Evolutionary conservation across 2,888 invertebrate species (phyloP), one percentile per base, ranked within the genome.

Genomic region (Cryptosula pallasiana): DNA sequence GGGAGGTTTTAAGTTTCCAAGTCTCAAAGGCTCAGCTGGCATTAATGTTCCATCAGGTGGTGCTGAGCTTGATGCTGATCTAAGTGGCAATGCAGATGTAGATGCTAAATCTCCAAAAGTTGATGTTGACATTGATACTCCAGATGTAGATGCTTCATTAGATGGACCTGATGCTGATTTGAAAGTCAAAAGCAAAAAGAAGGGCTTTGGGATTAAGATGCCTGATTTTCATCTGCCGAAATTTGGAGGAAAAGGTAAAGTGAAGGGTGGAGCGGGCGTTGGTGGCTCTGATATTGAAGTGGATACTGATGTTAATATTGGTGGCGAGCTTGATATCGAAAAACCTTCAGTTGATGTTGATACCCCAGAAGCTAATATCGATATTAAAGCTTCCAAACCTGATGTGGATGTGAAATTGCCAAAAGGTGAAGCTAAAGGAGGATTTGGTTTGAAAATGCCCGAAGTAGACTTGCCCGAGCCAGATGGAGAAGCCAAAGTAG

Each of bases 1-100:
- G n/a, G n/a, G n/a, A n/a, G n/a, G n/a, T n/a, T n/a, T n/a, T n/a
- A 63, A 63, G n/a, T 63, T 63, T 63, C 63, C 63, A 32, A 25
- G 25, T 32, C 25, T 55, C 1, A 71, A 54, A 54, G 71, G 36
- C 25, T 16, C 54, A 25, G 71, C 71, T 23, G 32, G 70, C n/a
- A 32, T 70, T 9, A 71, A 71, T 55, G 71, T 35, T 25, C 71
- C 71, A 71, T 54, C 36, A 27, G 71, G 54, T 3, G 71, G 71
- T 16, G 27, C 55, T 27, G 71, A 55, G 5, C 55, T 71, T 5
- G 29, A 71, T 71, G 55, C 71, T 27, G 55, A 71, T 54, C 29
- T 71, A 13, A 20, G 55, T n/a, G 23, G 25, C 9, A 54, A 29
- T 32, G 45, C 9, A 45, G 3, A 70, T 70, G 36, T 70, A n/a